Evolutionary conservation across 2,888 invertebrate species (phyloP).

Genomic region (Caenorhabditis afra): DNA sequence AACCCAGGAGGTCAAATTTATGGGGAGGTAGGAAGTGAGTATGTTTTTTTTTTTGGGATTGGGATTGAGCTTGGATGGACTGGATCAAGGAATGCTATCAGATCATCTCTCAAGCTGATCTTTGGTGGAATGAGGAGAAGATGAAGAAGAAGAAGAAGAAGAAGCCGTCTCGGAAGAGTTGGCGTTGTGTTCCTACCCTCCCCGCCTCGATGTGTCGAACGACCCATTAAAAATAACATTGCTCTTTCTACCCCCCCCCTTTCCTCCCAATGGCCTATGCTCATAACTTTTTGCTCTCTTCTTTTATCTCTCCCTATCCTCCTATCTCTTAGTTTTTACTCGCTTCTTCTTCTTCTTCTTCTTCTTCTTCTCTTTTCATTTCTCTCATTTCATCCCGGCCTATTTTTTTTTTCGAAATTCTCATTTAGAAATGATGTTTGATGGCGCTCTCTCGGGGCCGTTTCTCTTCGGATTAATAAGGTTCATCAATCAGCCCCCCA

Average conservation of each 20-base stretch:
- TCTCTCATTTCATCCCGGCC: not conserved
- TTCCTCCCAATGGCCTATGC: not conserved
- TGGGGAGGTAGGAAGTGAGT: no score
- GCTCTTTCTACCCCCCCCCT: constrained; percentile 11
- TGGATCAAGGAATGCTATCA: no score
- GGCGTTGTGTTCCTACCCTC: constrained; percentile 15
- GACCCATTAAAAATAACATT: constrained; percentile 53
- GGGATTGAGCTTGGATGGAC: no score
- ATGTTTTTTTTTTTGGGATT: no score
- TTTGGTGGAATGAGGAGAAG: constrained; percentile 17
- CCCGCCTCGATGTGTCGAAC: constrained; percentile 37
- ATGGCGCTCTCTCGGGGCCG: no score
- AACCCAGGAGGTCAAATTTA: no score
- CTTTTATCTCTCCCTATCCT: constrained; percentile 15
- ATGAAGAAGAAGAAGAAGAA: not conserved
- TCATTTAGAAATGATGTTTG: no score
- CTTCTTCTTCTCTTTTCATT: no score
- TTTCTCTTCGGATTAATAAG: no score
- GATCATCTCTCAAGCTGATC: constrained; percentile 12
- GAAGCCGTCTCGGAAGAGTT: not conserved
- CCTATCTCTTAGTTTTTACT: not conserved
- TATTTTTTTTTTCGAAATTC: no score
- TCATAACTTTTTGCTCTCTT: constrained; percentile 30
- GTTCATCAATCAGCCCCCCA: no score
- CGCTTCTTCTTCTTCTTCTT: no score